Base-by-base conservation (phyloP, 1,140 invertebrate species). In the Caerostris darwini region DNA sequence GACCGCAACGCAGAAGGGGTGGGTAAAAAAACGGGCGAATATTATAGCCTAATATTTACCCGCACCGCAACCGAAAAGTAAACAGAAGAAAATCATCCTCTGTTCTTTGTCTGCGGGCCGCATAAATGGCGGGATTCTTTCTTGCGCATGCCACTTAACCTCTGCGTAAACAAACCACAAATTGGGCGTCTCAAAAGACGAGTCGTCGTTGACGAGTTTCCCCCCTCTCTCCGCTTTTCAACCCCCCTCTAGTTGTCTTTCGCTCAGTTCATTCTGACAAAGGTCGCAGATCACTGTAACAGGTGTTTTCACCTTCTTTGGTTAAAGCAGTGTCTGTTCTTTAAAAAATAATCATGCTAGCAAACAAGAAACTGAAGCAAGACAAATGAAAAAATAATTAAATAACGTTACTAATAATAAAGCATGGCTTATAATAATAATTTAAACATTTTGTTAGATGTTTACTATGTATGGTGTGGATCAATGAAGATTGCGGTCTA, bases 131-230 rank as follows among this genome's bases (percentile, higher is more conserved):
- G 34, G 59, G 71, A 82, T 67, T 92, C 81, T 64, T 67, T 85
- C 59, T 92, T 17, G 54, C 64, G 67, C 19, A 34, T 54, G 77
- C 90, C 90, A 85, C 90, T 92, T 92, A 92, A 92, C 81, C 90
- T 59, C 71, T 82, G 88, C 77, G 17, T 57, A 92, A 92, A 85
- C 77, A 92, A 69, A 92, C 90, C 90, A 56, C 90, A 92, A 92
- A 92, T 85, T 85, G 81, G 81, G 81, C 56, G 71, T 81, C 59
- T 92, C 71, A 53, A 12, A 59, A 59, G 69, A 82, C 14, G 57
- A 34, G 83, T 85, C 57, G 19, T 81, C 71, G 53, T 81, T 64
- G 61, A 64, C 61, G 61, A 64, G 69, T 50, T 57, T 17, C 7
- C 58, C 5, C 7, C 3, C 83, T 57, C 7, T 3, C n/a, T 17